These are phyloP conservation scores for Euthynnus affinis DNA, from an alignment of 2,797 vertebrate genomes.

Conservation along the genomic window DNA sequence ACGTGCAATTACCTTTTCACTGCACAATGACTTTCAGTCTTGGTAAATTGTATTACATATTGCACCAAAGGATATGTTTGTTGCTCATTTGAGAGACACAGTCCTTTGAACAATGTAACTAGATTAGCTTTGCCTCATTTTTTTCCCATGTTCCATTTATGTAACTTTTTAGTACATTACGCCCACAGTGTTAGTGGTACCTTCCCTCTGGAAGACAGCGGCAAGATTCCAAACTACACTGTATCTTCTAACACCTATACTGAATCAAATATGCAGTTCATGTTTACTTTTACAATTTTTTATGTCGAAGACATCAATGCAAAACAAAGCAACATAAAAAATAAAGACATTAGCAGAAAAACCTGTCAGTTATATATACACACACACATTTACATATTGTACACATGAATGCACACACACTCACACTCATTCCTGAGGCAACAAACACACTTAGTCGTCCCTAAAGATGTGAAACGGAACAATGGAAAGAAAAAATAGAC, in stretches of 20 bases:
- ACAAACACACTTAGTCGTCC: constrained; percentile 53
- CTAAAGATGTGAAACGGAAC: constrained; percentile 49
- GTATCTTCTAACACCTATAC: neutral
- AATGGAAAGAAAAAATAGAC: constrained; percentile 45
- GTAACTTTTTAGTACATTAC: neutral
- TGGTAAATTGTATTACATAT: constrained; percentile 15
- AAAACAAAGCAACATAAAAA: constrained; percentile 36
- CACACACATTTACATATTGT: constrained; percentile 7
- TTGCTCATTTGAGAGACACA: constrained; percentile 22
- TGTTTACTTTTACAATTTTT: constrained; percentile 13
- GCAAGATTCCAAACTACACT: neutral
- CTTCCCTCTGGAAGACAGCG: neutral
- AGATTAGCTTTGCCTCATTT: neutral
- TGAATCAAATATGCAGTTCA: neutral
- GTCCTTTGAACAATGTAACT: constrained; percentile 4
- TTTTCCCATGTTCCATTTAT: neutral
- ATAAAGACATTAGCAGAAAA: constrained; percentile 35
- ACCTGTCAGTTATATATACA: constrained; percentile 14
- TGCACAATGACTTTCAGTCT: constrained; percentile 16
- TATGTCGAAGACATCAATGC: constrained; percentile 33
- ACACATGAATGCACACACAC: neutral
- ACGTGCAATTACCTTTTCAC: constrained; percentile 22
- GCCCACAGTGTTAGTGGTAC: neutral
- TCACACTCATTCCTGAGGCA: constrained; percentile 40
- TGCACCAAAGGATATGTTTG: constrained; percentile 5